Conservation (phyloP, 2,888 invertebrate species). For the Drosophila pegasa region DNA sequence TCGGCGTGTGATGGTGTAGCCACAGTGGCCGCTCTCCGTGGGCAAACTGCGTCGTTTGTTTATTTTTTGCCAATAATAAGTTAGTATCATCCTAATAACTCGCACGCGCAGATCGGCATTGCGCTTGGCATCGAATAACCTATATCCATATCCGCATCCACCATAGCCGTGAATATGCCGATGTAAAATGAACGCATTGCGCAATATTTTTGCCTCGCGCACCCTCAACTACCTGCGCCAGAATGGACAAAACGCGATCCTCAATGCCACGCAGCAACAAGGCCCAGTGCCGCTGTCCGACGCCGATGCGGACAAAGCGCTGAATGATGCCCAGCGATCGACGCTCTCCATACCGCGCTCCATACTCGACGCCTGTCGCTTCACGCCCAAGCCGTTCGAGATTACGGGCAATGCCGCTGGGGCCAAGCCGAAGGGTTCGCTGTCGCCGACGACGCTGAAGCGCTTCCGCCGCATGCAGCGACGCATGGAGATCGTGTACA, state of each 20-base stretch:
- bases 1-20: conserved; percentile 2
- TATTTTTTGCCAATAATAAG: conserved; percentile 17
- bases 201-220: conserved; percentile 80
- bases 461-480: conserved; percentile 78
- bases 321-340: conserved; percentile 48
- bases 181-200: conserved; percentile 81
- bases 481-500: conserved; percentile 81
- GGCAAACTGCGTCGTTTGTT: conserved; percentile 26
- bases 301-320: conserved; percentile 44
- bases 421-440: conserved; percentile 55
- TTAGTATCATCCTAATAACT: conserved; percentile 29
- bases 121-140: conserved; percentile 12
- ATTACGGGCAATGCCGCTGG: conserved; percentile 20
- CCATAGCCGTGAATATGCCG: conserved; percentile 46
- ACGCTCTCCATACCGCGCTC: conserved; percentile 76
- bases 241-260: conserved; percentile 82
- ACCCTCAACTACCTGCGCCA: conserved; percentile 78
- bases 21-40: conserved; percentile 4
- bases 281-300: conserved; percentile 46
- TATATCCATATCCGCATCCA: conserved; percentile 12
- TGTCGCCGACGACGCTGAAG: conserved; percentile 78
- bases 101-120: conserved; percentile 28
- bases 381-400: conserved; percentile 71
- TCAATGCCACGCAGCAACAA: conserved; percentile 77
- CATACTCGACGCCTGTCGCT: conserved; percentile 77